A percentile compares a stretch with the other conserved stretches of the same genome.
These are phyloP conservation scores for Zeus faber DNA, from an alignment of 2,113 vertebrate species.

Conservation along the genomic window DNA sequence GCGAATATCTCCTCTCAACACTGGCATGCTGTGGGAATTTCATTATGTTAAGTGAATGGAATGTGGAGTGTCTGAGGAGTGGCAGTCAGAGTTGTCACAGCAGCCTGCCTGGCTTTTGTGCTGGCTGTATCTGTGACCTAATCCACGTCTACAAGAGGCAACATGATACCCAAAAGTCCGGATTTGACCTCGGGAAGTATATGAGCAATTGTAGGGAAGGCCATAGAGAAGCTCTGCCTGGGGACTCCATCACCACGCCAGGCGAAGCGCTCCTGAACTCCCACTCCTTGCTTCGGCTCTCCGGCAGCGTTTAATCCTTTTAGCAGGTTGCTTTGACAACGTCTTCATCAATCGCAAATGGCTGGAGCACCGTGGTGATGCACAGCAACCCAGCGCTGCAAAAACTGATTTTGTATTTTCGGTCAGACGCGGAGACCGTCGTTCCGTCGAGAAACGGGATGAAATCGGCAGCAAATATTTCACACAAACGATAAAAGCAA, in stretches of 20 bases:
- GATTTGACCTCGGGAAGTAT: conserved; percentile 41
- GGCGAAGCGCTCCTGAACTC: not conserved
- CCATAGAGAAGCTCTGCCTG: conserved; percentile 1
- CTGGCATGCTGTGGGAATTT: not conserved
- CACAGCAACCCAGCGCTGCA: not conserved
- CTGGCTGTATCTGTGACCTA: conserved; percentile 45
- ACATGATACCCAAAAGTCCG: conserved; percentile 45
- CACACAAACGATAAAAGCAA: not conserved
- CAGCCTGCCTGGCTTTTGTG: conserved; percentile 33
- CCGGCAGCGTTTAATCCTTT: conserved; percentile 5
- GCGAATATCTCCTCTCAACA: not conserved
- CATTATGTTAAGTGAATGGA: conserved; percentile 32
- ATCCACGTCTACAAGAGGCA: conserved; percentile 31
- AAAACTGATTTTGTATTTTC: not conserved
- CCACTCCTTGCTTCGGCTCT: no score
- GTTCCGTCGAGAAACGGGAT: no score
- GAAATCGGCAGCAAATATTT: no score
- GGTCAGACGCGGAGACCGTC: not conserved
- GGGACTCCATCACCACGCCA: no score
- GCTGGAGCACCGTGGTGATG: not conserved
- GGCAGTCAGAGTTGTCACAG: conserved; percentile 23
- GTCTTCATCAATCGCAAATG: conserved; percentile 3
- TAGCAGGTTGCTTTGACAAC: not conserved
- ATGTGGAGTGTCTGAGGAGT: conserved; percentile 44
- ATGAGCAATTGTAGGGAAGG: conserved; percentile 18